Base-by-base conservation (phyloP, 2,113 vertebrate species). In the Haemorhous mexicanus region DNA sequence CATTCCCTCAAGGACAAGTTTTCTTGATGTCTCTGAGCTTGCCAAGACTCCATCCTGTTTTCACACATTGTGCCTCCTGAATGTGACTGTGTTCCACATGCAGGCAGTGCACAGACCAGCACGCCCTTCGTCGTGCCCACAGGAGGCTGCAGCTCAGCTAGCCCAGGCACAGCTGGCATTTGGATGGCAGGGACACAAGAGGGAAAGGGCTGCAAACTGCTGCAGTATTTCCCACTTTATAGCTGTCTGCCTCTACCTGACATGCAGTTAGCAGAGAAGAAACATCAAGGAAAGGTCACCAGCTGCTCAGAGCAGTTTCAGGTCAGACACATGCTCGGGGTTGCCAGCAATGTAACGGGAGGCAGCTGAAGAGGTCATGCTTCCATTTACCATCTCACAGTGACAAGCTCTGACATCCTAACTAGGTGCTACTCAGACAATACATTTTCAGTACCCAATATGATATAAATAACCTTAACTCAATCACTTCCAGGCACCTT, bases 251-350 rank as follows among this genome's bases (percentile, higher is more conserved):
- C 68, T 73, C 83, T 80, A 83, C 88, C 76, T 81, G 92, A 68
- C 4, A 2, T 30, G 85, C 69, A 84, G 80, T 87, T 90, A 92
- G 76, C 3, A 2, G 44, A 47, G 76, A 93, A 77, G 85, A 73
- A 94, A 74, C 83, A 91, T 77, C 82, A 83, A 50, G 63, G 72
- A 96, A 95, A 96, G 93, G 94, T 96, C 93, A 96, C 37, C 85
- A 92, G 88, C 79, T 93, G 95, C 93, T 95, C 41, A 39, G 73
- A 82, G 92, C 62, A 3, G 55, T 89, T 93, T 78, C 49, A 74
- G 85, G 79, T 90, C 84, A 85, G 67, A 80, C 15, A 10, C 44
- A n/a, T 13, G 59, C 76, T 44, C 35, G 64, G 49, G 52, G 47
- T 39, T 90, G 83, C 79, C 75, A 88, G 87, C 64, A 88, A 15